phyloP scores from a whole-genome alignment of 2,113 vertebrate species.

The Platysteira castanea region DNA sequence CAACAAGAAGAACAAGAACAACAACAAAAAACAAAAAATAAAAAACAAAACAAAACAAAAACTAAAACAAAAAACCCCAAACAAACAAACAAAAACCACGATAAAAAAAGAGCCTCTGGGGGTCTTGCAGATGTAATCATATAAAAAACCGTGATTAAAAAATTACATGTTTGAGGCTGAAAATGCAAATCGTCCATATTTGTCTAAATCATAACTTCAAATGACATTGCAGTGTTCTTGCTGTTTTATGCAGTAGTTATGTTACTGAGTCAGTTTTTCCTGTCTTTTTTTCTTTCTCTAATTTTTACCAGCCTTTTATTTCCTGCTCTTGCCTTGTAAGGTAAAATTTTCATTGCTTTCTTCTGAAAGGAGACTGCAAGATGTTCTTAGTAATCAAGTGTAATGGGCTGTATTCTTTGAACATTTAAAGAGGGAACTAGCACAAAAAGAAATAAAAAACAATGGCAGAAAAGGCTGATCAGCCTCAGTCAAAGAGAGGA shows the following conservation, averaged over 20 bases:
- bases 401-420: not conserved
- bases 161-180: not conserved
- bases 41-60: no score
- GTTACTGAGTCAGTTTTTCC: not conserved
- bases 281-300: not conserved
- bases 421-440: not conserved
- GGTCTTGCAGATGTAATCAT: not conserved
- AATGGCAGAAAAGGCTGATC: not conserved
- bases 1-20: no score
- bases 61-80: not conserved
- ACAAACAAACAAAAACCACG: no score
- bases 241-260: not conserved
- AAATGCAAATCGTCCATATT: not conserved
- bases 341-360: not conserved
- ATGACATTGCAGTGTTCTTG: not conserved
- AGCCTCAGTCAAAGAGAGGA: not conserved
- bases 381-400: slow-evolving; percentile 10
- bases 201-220: not conserved
- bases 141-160: slow-evolving; percentile 2
- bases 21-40: no score
- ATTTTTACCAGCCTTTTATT: slow-evolving; percentile 7
- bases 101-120: not conserved
- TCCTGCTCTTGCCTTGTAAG: not conserved
- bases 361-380: not conserved
- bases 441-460: not conserved